Conservation (phyloP, 1,140 invertebrate species). For the Camponotus vicinus region DNA sequence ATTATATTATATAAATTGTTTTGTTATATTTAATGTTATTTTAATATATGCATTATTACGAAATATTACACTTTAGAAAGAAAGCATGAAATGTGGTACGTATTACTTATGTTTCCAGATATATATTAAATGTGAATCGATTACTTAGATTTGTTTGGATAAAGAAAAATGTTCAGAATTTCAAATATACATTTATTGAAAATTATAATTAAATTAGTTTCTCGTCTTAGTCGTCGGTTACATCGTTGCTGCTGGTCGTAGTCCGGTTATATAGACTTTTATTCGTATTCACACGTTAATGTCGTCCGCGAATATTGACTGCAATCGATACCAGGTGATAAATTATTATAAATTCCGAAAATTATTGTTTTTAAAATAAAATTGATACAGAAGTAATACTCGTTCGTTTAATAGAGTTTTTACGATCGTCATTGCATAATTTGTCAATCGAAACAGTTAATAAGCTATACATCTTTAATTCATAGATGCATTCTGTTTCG, state of each 20-base stretch:
- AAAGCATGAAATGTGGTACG: too few relatives aligned
- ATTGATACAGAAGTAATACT: not conserved
- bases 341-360: conserved; percentile 43
- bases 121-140: not conserved
- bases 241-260: conserved; percentile 70
- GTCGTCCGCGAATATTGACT: conserved; percentile 40
- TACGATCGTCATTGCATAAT: not conserved
- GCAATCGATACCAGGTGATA: conserved; percentile 29
- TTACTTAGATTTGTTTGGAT: conserved; percentile 6
- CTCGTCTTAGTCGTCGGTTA: conserved; percentile 66
- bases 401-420: not conserved
- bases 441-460: conserved; percentile 40
- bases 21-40: too few relatives aligned
- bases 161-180: conserved; percentile 49
- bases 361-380: not conserved
- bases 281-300: conserved; percentile 56
- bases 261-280: conserved; percentile 59
- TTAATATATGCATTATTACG: too few relatives aligned
- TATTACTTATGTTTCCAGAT: not conserved
- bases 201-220: conserved; percentile 76
- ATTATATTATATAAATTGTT: not conserved
- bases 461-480: conserved; percentile 39
- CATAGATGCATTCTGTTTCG: conserved; percentile 34
- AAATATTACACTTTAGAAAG: too few relatives aligned
- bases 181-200: conserved; percentile 80